phyloP scores from a whole-genome alignment of 2,888 invertebrate genomes.

The Nomada ferruginata region DNA sequence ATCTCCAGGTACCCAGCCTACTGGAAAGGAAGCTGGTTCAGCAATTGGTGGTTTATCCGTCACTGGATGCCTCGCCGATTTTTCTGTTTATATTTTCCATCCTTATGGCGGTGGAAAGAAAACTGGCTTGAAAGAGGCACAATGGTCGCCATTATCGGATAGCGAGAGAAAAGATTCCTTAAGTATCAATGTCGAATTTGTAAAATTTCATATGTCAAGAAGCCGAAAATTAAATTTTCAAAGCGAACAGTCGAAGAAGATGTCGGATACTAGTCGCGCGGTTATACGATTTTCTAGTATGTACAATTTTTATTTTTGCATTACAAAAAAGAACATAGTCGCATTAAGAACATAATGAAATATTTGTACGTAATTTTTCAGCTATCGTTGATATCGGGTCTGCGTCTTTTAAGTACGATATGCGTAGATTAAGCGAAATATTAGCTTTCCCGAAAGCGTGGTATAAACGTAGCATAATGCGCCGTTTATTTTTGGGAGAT shows the following conservation, averaged over 20 bases:
- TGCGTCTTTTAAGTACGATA: constrained; percentile 99
- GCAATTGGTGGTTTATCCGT: constrained; percentile 95
- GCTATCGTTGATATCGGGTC: constrained; percentile 98
- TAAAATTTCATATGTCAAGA: constrained; percentile 96
- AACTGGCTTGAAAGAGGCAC: constrained; percentile 91
- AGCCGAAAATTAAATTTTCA: constrained; percentile 95
- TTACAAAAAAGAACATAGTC: background rate
- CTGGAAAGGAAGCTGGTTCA: constrained; percentile 84
- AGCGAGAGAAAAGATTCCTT: constrained; percentile 97
- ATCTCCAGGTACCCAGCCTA: constrained; percentile 79
- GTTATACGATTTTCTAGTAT: constrained; percentile 96
- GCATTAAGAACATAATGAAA: constrained; percentile 16
- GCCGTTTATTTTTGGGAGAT: constrained; percentile 97
- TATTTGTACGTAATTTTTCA: constrained; percentile 75
- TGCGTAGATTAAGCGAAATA: constrained; percentile 98
- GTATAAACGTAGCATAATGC: constrained; percentile 97
- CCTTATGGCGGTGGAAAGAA: constrained; percentile 97
- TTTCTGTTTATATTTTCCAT: constrained; percentile 99
- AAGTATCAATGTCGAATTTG: constrained; percentile 98
- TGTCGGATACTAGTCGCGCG: constrained; percentile 91
- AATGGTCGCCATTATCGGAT: constrained; percentile 94
- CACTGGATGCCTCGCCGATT: constrained; percentile 98
- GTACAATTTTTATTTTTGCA: constrained; percentile 72
- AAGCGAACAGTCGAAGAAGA: constrained; percentile 82
- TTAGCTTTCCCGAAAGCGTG: constrained; percentile 99